Percentiles rank a stretch among this genome's conserved stretches.
Conservation (phyloP, 2,797 vertebrate genomes). For the Cygnus olor region DNA sequence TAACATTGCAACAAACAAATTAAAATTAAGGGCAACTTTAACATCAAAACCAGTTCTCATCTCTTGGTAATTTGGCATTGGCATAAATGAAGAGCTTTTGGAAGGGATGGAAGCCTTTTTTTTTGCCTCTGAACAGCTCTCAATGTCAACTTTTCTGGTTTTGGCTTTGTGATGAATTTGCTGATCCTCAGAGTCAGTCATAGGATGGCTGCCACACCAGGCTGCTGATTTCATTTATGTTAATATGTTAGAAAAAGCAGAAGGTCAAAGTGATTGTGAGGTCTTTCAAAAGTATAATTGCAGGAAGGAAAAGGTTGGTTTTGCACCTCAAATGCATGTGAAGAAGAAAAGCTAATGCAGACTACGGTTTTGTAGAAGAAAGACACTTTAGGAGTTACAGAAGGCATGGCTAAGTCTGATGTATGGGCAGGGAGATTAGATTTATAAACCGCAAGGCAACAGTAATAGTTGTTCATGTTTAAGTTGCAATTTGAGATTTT, state of each 20-base stretch:
- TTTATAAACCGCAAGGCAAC: neutral
- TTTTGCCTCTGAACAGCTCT: neutral
- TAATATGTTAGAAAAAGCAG: neutral
- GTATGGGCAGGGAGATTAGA: neutral
- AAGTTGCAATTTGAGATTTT: constrained; percentile 55
- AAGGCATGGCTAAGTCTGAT: neutral
- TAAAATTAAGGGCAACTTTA: neutral
- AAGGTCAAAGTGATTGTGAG: neutral
- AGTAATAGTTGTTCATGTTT: constrained; percentile 9
- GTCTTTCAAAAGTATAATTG: neutral
- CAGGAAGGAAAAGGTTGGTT: neutral
- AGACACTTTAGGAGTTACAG: neutral
- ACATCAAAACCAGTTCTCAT: neutral
- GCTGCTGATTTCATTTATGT: neutral
- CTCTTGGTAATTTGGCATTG: neutral
- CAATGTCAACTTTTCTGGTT: neutral
- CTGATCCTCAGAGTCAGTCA: neutral
- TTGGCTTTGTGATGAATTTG: constrained; percentile 1
- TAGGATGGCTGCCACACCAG: neutral
- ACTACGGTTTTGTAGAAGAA: neutral
- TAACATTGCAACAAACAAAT: neutral
- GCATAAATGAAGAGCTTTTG: neutral
- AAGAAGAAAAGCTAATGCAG: neutral
- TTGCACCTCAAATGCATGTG: neutral
- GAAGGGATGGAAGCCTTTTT: neutral